Base-by-base conservation (phyloP, 2,888 invertebrate genomes). In the Herminia tarsipennalis region DNA sequence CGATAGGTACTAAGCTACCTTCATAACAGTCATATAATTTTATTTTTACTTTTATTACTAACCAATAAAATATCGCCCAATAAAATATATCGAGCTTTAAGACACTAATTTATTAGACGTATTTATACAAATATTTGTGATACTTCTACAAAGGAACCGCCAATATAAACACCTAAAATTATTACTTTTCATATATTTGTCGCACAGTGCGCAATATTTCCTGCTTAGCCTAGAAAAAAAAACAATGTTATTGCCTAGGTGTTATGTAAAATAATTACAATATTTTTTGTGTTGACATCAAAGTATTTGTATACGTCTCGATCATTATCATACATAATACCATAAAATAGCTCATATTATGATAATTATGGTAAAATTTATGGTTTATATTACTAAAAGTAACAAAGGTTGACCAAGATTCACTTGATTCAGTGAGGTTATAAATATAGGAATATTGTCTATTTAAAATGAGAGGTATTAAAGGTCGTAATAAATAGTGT, bases 261-360 rank as follows among this genome's bases (percentile, higher is more conserved):
- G 10, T 43, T 16, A 28, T 22, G 20, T 36, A 27, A 44, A 40
- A 47, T 35, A 35, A 30, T 33, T 22, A 27, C 28, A 20, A 32
- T 27, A 47, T 27, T 27, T 30, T 32, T 30, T 32, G 24, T 36
- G 72, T 72, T 69, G 71, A 65, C 70, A 71, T 55, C 14, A 22
- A 40, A 50, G 48, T 49, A 57, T 57, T 57, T 53, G 22, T 40
- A n/a, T n/a, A 35, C 29, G 24, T 44, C 40, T 47, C 29, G 22
- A 21, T 65, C 43, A 72, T 75, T 54, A 60, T 27, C 59, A 70
- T 66, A 64, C 50, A 54, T 66, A 75, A 70, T 64, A 60, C 38
- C 60, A 61, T 73, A 70, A 76, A 66, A 77, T 67, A 72, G 71
- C 57, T 66, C 47, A 66, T 45, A 63, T 66, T 74, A 70, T 73